Evolutionary conservation across 2,113 vertebrate genomes (phyloP), one percentile per base, ranked within the genome.

Genomic region (Echinops telfairi): DNA sequence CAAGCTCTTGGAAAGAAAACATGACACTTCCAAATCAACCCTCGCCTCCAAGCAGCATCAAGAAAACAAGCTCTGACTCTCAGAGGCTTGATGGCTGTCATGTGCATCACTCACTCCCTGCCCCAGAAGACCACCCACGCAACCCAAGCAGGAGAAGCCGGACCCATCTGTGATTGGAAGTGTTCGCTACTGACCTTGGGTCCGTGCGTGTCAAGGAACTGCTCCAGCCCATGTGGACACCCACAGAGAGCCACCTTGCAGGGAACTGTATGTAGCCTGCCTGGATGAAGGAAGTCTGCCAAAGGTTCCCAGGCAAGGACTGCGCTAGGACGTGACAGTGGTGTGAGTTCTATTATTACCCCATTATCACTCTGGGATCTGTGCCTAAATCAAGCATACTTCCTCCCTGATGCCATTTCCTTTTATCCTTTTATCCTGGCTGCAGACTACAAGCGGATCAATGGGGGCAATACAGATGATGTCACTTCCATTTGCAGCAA

Each of bases 301-400:
- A 96, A 96, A 97, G 80, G 96, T 97, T 98, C 96, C 47, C 47
- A 12, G 96, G 95, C 94, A 75, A 83, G 96, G 98, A 97, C 96
- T 95, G 95, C 97, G 97, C 96, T 96, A 90, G 53, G 15, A 97
- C 68, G 10, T 94, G 98, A 97, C 97, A 95, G 98, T 98, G 98
- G 98, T 97, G 68, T 97, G 98, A 98, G 98, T 98, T 98, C 98
- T 98, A 98, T 98, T 98, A 98, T 98, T 98, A 98, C 98, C 97
- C 98, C 98, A 98, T 98, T 98, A 98, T 98, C 97, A 98, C 98
- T 98, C 98, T 98, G 98, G 98, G 98, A 98, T 98, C 98, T 97
- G 97, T 97, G 98, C 98, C 98, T 97, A 98, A 98, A 98, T 66
- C 98, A 98, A 96, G 98, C 97, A 98, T 97, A 98, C 98, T 98